phyloP scores from a whole-genome alignment of 2,113 vertebrate genomes.

The Hippocampus mohnikei region DNA sequence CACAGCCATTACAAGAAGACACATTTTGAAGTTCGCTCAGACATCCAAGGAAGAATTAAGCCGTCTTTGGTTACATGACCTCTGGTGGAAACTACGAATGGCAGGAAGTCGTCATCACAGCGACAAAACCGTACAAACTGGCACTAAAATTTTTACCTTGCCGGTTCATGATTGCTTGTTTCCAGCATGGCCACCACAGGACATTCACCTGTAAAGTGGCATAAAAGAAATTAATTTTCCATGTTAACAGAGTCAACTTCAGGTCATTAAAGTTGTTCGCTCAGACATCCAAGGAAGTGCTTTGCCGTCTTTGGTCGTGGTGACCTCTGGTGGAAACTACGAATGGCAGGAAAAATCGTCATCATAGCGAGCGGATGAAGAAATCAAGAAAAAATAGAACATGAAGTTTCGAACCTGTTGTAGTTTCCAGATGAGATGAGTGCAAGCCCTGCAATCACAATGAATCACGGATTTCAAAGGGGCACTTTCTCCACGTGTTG shows the following conservation, averaged over 20 bases:
- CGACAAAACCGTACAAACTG: background rate
- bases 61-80: conserved; percentile 42
- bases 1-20: background rate
- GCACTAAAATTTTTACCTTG: background rate
- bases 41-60: conserved; percentile 46
- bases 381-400: background rate
- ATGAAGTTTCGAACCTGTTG: background rate
- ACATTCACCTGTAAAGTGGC: background rate
- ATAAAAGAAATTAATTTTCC: background rate
- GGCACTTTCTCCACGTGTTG: background rate
- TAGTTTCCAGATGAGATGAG: background rate
- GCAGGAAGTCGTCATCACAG: conserved; percentile 24
- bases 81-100: conserved; percentile 61
- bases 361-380: conserved; percentile 32
- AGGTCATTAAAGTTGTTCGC: background rate
- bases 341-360: conserved; percentile 47
- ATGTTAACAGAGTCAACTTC: background rate
- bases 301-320: conserved; percentile 30
- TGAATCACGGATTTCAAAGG: background rate
- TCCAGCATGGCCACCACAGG: background rate
- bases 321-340: conserved; percentile 61
- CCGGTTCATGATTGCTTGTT: background rate
- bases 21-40: conserved; percentile 11
- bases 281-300: conserved; percentile 48
- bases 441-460: background rate